phyloP scores from a whole-genome alignment of 2,888 invertebrate species.

The Campoplex nolae region DNA sequence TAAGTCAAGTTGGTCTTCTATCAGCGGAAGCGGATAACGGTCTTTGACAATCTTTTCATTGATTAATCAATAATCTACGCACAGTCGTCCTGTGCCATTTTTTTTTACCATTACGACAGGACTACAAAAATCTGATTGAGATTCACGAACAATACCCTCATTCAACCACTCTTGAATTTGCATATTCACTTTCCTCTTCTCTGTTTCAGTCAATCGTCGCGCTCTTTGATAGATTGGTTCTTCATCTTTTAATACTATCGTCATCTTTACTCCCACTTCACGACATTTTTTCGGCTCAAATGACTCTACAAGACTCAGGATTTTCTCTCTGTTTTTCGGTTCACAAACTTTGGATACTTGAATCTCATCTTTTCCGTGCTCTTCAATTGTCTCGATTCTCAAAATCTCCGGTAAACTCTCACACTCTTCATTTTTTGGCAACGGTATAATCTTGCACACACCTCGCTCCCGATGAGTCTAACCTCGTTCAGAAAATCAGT shows the following conservation, averaged over 20 bases:
- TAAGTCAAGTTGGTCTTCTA: no score
- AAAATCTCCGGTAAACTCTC: slow-evolving; percentile 28
- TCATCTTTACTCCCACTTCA: slow-evolving; percentile 69
- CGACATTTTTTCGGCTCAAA: slow-evolving; percentile 44
- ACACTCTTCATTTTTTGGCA: background rate
- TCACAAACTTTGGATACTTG: slow-evolving; percentile 39
- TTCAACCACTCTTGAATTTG: slow-evolving; percentile 72
- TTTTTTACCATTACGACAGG: slow-evolving; percentile 73
- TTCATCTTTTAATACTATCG: slow-evolving; percentile 74
- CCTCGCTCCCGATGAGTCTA: slow-evolving; percentile 49
- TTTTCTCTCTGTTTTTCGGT: slow-evolving; percentile 28
- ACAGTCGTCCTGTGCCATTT: slow-evolving; percentile 68
- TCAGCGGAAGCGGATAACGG: no score
- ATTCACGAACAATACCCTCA: slow-evolving; percentile 69
- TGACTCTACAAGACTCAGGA: slow-evolving; percentile 19
- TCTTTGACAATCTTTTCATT: no score
- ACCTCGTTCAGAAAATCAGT: slow-evolving; percentile 30
- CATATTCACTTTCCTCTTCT: slow-evolving; percentile 72
- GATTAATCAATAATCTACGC: no score
- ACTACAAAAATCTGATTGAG: slow-evolving; percentile 70
- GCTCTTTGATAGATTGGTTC: slow-evolving; percentile 68
- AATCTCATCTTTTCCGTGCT: slow-evolving; percentile 16
- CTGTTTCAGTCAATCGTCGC: slow-evolving; percentile 64
- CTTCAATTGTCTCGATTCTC: slow-evolving; percentile 26
- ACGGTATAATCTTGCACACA: slow-evolving; percentile 41